Percentiles rank a stretch among this genome's conserved stretches.
Evolutionary conservation across 2,888 invertebrate genomes (phyloP).

Genomic region (Vesta saturnalis): DNA sequence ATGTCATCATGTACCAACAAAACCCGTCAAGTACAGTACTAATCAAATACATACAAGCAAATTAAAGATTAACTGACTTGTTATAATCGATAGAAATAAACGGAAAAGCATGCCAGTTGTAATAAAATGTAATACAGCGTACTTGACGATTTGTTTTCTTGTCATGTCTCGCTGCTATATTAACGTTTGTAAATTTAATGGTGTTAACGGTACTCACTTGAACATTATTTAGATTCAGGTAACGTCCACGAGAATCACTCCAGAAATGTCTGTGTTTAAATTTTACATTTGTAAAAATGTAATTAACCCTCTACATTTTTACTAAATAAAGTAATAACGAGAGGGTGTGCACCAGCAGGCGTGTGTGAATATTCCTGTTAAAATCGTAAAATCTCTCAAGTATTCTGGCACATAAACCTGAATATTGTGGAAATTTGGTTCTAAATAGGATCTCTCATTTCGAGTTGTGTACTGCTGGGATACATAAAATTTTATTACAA

Average conservation of each 20-base stretch:
- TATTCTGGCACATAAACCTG: conserved; percentile 27
- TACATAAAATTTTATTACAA: conserved; percentile 35
- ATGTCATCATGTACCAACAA: too few relatives aligned
- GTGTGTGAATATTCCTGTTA: conserved; percentile 16
- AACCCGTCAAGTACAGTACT: too few relatives aligned
- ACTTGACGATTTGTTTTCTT: too few relatives aligned
- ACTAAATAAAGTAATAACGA: conserved; percentile 14
- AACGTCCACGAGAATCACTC: too few relatives aligned
- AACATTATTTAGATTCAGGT: too few relatives aligned
- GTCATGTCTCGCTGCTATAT: neutral
- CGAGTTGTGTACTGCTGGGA: conserved; percentile 24
- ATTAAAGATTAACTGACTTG: too few relatives aligned
- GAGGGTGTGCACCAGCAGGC: neutral
- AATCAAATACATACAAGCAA: too few relatives aligned
- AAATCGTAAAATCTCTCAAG: conserved; percentile 26
- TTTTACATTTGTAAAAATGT: neutral
- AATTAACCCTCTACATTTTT: neutral
- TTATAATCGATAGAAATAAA: too few relatives aligned
- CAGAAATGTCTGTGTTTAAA: neutral
- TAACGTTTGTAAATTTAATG: neutral
- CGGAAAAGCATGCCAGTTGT: too few relatives aligned
- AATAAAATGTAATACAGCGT: too few relatives aligned
- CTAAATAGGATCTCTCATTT: conserved; percentile 32
- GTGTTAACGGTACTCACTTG: neutral
- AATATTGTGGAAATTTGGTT: conserved; percentile 34